phyloP scores from a whole-genome alignment of 2,888 invertebrate species.

The Tenthredo livida region DNA sequence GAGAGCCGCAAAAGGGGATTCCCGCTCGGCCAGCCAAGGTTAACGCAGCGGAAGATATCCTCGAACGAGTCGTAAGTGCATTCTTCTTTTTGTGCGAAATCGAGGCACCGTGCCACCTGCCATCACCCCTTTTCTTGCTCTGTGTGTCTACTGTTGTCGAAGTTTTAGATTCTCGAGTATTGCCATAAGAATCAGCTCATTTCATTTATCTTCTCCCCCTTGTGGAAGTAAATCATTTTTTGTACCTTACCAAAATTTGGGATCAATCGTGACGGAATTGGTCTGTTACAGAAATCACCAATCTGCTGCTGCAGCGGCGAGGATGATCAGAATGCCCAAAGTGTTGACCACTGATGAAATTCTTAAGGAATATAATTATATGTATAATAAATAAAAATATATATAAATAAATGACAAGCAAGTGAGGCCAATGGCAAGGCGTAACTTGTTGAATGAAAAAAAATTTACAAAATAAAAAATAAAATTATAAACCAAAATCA shows the following conservation, averaged over 20 bases:
- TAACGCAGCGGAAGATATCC: conserved; percentile 84
- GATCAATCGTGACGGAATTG: not conserved
- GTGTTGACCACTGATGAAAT: conserved; percentile 68
- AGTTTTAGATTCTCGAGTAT: not conserved
- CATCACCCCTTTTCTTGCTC: conserved; percentile 2
- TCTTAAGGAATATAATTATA: not conserved
- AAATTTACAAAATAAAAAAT: conserved; percentile 29
- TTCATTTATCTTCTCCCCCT: not conserved
- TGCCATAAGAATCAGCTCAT: not conserved
- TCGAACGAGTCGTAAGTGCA: conserved; percentile 73
- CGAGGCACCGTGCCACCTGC: conserved; percentile 8
- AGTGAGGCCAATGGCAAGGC: not conserved
- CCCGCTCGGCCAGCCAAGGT: conserved; percentile 83
- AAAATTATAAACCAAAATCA: conserved; percentile 9
- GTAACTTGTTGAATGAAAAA: not conserved
- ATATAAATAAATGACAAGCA: not conserved
- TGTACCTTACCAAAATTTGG: not conserved
- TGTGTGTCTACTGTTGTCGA: not conserved
- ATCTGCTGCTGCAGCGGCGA: conserved; percentile 69
- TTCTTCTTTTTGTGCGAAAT: conserved; percentile 10
- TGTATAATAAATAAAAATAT: conserved; percentile 30
- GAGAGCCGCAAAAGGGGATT: conserved; percentile 84
- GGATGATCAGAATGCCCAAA: conserved; percentile 69
- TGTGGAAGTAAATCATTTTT: not conserved
- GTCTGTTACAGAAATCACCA: conserved; percentile 72